These are phyloP conservation scores for Idaea dimidiata DNA, from an alignment of 2,888 invertebrate species.

Conservation along the genomic window DNA sequence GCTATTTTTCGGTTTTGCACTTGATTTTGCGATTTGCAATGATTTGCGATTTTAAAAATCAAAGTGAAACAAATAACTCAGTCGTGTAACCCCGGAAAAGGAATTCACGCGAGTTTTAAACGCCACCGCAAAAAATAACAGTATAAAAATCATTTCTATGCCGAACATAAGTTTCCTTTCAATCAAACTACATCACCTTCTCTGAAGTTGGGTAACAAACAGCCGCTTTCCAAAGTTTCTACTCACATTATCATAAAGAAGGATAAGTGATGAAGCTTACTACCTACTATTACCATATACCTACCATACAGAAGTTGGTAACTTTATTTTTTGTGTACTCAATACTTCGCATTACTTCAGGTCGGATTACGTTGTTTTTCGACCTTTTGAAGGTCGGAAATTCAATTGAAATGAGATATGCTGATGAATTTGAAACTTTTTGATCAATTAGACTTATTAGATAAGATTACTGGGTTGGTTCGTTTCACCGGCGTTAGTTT, in stretches of 20 bases:
- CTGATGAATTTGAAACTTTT: not conserved
- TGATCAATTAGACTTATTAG: not conserved
- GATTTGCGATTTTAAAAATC: too few relatives aligned
- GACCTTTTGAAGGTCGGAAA: not conserved
- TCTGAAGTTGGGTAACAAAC: not conserved
- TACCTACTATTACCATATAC: not conserved
- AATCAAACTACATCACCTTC: not conserved
- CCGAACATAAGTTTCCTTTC: not conserved
- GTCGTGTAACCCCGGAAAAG: too few relatives aligned
- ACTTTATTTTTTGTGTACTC: constrained; percentile 1
- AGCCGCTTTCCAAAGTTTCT: not conserved
- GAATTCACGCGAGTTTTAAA: not conserved
- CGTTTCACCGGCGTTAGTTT: not conserved
- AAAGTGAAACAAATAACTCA: too few relatives aligned
- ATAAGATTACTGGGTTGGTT: not conserved
- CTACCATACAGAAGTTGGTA: not conserved
- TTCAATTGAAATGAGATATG: not conserved
- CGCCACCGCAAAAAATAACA: not conserved
- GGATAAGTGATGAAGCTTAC: not conserved
- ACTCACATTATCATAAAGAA: constrained; percentile 1
- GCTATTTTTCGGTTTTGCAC: too few relatives aligned
- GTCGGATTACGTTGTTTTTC: not conserved
- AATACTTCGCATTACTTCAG: not conserved
- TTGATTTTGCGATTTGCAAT: too few relatives aligned
- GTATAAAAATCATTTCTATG: not conserved